Conservation (phyloP, 2,797 vertebrate genomes). For the Lagodon rhomboides region DNA sequence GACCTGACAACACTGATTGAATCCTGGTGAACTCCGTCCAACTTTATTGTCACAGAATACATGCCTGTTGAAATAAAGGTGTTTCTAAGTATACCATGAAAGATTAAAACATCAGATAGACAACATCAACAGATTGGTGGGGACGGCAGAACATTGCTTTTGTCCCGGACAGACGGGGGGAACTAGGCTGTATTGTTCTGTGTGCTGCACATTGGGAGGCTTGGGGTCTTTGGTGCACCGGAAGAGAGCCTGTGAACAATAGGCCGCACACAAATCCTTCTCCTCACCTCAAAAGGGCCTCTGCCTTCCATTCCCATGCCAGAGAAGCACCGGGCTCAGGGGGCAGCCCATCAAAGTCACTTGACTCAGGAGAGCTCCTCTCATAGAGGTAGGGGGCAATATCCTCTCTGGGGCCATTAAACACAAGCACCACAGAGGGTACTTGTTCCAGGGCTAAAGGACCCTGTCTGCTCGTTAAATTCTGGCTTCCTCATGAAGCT, state of each 20-base stretch:
- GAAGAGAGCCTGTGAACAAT: constrained; percentile 75
- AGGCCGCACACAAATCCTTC: constrained; percentile 64
- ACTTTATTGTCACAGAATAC: constrained; percentile 6
- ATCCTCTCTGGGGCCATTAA: constrained; percentile 77
- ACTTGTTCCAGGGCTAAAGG: constrained; percentile 67
- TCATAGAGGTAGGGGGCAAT: constrained; percentile 68
- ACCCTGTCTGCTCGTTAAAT: constrained; percentile 63
- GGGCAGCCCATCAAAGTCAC: constrained; percentile 80
- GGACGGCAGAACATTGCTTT: constrained; percentile 48
- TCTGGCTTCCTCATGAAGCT: constrained; percentile 60
- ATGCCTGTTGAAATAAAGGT: constrained; percentile 32
- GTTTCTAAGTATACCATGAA: constrained; percentile 30
- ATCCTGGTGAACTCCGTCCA: not conserved
- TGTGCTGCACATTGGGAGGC: constrained; percentile 59
- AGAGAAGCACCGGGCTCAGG: constrained; percentile 67
- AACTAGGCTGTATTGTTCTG: constrained; percentile 60
- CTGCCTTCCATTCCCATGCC: constrained; percentile 73
- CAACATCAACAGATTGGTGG: constrained; percentile 39
- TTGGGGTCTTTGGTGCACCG: constrained; percentile 65
- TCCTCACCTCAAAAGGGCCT: constrained; percentile 70
- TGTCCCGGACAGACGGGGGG: constrained; percentile 50
- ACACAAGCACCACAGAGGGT: constrained; percentile 69
- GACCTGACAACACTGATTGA: not conserved
- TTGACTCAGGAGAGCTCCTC: constrained; percentile 80
- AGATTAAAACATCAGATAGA: constrained; percentile 60